Percentiles rank a stretch among this genome's conserved stretches.
Conservation (phyloP, 1,140 invertebrate species). For the Polyergus mexicanus region DNA sequence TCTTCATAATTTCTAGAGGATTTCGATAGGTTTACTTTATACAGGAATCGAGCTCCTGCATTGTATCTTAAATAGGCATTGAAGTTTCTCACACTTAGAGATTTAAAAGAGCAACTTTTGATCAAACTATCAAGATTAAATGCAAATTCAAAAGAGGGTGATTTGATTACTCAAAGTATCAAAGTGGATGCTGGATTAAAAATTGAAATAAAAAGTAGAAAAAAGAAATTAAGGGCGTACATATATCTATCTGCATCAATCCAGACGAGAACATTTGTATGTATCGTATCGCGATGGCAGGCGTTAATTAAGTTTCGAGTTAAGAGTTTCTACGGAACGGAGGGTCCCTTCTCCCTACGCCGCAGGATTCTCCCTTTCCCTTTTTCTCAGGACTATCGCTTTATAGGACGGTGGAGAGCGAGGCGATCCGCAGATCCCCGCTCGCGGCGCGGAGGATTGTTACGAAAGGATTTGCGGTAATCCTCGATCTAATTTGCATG, state of each 20-base stretch:
- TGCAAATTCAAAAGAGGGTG: no score
- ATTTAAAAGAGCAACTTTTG: no score
- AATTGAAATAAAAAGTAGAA: no score
- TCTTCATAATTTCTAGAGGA: no score
- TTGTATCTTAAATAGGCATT: no score
- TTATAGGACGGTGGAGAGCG: constrained; percentile 20
- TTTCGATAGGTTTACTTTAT: no score
- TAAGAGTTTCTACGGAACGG: constrained; percentile 80
- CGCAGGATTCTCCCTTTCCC: constrained; percentile 56
- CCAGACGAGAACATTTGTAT: constrained; percentile 74
- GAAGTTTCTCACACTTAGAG: no score
- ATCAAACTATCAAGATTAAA: no score
- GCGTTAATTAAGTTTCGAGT: constrained; percentile 85
- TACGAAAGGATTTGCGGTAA: constrained; percentile 86
- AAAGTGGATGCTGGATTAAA: no score
- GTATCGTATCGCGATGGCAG: constrained; percentile 77
- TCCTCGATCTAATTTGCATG: constrained; percentile 86
- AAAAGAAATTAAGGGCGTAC: not conserved
- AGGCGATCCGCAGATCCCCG: constrained; percentile 63
- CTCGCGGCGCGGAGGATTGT: constrained; percentile 81
- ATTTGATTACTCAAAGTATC: no score
- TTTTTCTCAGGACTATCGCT: constrained; percentile 70
- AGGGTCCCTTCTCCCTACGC: constrained; percentile 57
- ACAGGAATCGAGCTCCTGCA: no score
- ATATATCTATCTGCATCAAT: not conserved